Evolutionary conservation across 2,888 invertebrate species (phyloP), one percentile per base, ranked within the genome.

Genomic region (Leptopilina syphax): DNA sequence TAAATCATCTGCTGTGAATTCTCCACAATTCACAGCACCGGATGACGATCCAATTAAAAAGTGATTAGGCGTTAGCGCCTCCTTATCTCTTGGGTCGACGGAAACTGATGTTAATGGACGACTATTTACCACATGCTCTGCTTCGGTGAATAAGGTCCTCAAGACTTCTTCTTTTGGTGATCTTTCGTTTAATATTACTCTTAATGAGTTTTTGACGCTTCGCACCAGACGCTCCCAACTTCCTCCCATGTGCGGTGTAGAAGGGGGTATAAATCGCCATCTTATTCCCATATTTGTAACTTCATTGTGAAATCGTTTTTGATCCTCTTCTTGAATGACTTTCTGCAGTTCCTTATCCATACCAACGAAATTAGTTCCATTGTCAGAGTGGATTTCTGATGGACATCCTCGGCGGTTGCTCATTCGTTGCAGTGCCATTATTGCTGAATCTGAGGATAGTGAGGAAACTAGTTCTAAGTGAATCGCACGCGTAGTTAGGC

Each of bases 41-140:
- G 80, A 81, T 3, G 83, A 82, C 0, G 81, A 13, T 1, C 83
- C 81, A 18, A 84, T 81, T 66, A 89, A 77, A 65, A 89, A 87
- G 81, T 89, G 88, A 57, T 90, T 89, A 0, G 88, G 88, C 0
- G 89, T 89, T 10, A 88, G 67, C 0, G 86, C 85, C 68, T 89
- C 87, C 12, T 84, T 80, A 10, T 87, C 85, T 5, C 79, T 77
- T 1, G 82, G 82, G 9, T 87, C 85, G 8, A 84, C 82, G 0
- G 87, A 85, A 0, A 88, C 87, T 78, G 86, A 84, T 2, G 82
- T 85, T 8, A 89, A 76, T 65, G 88, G 82, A 78, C 87, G 12
- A 12, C 81, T 83, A 67, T 86, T 86, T 4, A 85, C 82, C 0
- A 79, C 67, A 34, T 83, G 79, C 57, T 84, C 81, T 0, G 34